Base-by-base conservation (phyloP, 2,888 invertebrate species). In the Acrobasis repandana region DNA sequence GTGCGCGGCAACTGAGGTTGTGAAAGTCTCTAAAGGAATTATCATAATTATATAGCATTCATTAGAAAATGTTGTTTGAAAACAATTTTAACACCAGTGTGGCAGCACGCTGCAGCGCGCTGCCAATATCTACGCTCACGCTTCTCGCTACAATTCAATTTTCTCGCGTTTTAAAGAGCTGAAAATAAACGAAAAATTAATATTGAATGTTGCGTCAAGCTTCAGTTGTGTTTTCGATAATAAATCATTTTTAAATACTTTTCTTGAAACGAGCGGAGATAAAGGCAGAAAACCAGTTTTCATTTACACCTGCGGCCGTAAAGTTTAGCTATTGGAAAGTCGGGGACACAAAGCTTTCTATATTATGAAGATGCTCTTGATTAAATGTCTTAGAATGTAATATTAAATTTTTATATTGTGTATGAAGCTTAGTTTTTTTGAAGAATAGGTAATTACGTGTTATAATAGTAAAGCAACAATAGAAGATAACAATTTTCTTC, bases 61-160 rank as follows among this genome's bases (percentile, higher is more conserved):
- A n/a, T n/a, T n/a, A n/a, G n/a, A n/a, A n/a, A n/a, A n/a, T n/a
- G n/a, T n/a, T n/a, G n/a, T n/a, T n/a, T n/a, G n/a, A n/a, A n/a
- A 6, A 5, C 28, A 28, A 28, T 28, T 28, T 28, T 28, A 1
- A 2, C 28, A 28, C 28, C 28, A 28, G 28, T 28, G 28, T 28
- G 28, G 28, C 28, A 28, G 28, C 60, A 43, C 15, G 16, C 36
- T 11, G 38, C 56, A 11, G 9, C 18, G 9, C 10, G 3, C 46
- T 14, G 46, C 9, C 9, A 4, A n/a, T 9, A n/a, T 9, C 33
- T 34, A 28, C 28, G 28, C 28, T 56, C 46, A 34, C 46, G 50
- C 11, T n/a, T 9, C 20, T 58, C 36, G 50, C 36, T 51, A 43
- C 43, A 65, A 67, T 63, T 57, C 56, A 61, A 63, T 63, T 67